Evolutionary conservation across 1,140 invertebrate species (phyloP).

Genomic region (Ceratoteleas bidentatus): DNA sequence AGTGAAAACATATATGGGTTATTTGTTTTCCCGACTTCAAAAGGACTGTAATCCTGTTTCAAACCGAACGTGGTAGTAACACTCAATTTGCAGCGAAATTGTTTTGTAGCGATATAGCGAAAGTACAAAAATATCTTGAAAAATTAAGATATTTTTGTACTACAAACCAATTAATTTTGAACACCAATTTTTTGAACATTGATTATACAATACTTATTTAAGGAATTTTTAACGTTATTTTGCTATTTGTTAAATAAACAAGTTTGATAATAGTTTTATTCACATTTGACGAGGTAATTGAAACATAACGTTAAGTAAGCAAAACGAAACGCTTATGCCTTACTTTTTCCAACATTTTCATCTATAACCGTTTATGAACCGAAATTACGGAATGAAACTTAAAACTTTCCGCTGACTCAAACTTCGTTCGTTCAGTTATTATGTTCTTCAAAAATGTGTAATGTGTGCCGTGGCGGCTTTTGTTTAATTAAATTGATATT

Average conservation of each 20-base stretch:
- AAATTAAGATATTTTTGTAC: slow-evolving; percentile 26
- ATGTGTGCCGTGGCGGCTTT: slow-evolving; percentile 17
- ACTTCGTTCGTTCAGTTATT: slow-evolving; percentile 2
- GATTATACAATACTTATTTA: too few relatives aligned
- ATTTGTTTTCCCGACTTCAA: slow-evolving; percentile 44
- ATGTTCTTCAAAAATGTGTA: slow-evolving; percentile 19
- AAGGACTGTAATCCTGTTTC: slow-evolving; percentile 34
- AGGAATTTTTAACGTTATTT: too few relatives aligned
- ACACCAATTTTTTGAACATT: slow-evolving; percentile 6
- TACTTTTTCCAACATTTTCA: too few relatives aligned
- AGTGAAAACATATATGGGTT: slow-evolving; percentile 40
- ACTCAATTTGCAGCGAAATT: slow-evolving; percentile 43
- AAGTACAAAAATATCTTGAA: too few relatives aligned
- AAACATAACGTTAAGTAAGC: too few relatives aligned
- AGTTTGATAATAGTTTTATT: too few relatives aligned
- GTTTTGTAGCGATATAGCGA: too few relatives aligned
- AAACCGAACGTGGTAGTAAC: slow-evolving; percentile 32
- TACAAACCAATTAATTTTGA: slow-evolving; percentile 27
- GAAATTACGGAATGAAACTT: background rate
- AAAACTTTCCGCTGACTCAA: background rate
- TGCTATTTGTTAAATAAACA: too few relatives aligned
- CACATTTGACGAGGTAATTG: too few relatives aligned
- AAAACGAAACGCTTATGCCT: too few relatives aligned
- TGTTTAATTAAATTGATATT: slow-evolving; percentile 55
- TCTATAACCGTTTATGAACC: too few relatives aligned